Evolutionary conservation across 2,113 vertebrate genomes (phyloP), one percentile per base, ranked within the genome.

Genomic region (Cyanoderma ruficeps): DNA sequence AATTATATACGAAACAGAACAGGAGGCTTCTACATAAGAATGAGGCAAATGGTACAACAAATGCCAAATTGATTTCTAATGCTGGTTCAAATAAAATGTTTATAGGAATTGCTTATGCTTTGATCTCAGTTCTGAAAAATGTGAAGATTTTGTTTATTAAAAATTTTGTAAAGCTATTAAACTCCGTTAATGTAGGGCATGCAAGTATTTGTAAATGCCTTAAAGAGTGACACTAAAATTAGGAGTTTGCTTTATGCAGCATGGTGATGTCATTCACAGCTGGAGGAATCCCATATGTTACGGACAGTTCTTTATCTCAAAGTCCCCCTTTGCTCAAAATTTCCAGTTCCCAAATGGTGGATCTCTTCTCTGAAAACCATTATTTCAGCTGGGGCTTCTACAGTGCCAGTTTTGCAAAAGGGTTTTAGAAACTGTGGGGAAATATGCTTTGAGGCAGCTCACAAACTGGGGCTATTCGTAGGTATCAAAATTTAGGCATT

Each of bases 111-210:
- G 21, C 53, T 81, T 71, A 30, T 33, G 46, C 84, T 89, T 91
- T 89, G 44, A 82, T 76, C 69, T 92, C 61, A 56, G 41, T 60
- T 42, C 21, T 87, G 46, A 89, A 79, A 89, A 84, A 79, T 33
- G 20, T 64, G 27, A 91, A 76, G 30, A 57, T 84, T 87, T 85
- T 89, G 27, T 91, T 96, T 84, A 76, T 65, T 72, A 50, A 92
- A 93, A 87, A 57, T 68, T 49, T n/a, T 91, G 33, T 37, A 89
- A 74, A 91, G 31, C 33, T 63, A 69, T 69, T 80, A 84, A 64
- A 23, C 15, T 42, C n/a, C 72, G 28, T 42, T 87, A 69, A 65
- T 21, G 13, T 46, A 91, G 15, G 25, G 8, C 37, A 46, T 88
- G 28, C 18, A 67, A 30, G 10, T 76, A 72, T 85, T 85, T 88